phyloP scores from a whole-genome alignment of 1,140 invertebrate species.

The Anastrepha obliqua region DNA sequence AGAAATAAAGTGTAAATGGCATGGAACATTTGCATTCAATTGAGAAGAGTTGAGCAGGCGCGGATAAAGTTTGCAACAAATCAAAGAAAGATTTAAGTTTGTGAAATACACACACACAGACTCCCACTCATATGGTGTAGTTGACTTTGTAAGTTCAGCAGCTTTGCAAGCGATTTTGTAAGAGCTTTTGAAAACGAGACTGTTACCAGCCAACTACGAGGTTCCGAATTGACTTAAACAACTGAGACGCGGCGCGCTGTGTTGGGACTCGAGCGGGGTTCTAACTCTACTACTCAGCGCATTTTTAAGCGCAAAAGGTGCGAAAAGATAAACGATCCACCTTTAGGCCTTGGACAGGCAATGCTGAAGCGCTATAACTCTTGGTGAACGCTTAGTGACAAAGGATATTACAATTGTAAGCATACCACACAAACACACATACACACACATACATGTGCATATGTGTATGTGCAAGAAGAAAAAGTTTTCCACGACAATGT shows the following conservation, averaged over 20 bases:
- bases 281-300: background rate
- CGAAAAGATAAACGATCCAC: constrained; percentile 20
- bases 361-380: background rate
- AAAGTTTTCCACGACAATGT: background rate
- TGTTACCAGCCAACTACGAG: background rate
- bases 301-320: background rate
- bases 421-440: background rate
- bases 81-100: constrained; percentile 49
- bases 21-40: constrained; percentile 26
- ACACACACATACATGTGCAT: background rate
- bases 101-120: background rate
- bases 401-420: constrained; percentile 33
- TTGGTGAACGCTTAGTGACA: constrained; percentile 32
- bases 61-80: constrained; percentile 47
- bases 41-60: background rate
- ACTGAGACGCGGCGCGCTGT: background rate
- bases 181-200: background rate
- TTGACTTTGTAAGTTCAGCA: constrained; percentile 19
- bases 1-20: constrained; percentile 1
- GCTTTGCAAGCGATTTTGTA: constrained; percentile 1
- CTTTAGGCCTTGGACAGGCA: background rate
- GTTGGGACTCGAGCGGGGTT: background rate
- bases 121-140: background rate
- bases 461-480: background rate
- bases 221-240: background rate